These are phyloP conservation scores for Zaprionus inermis DNA, from an alignment of 1,140 invertebrate genomes.

Conservation along the genomic window DNA sequence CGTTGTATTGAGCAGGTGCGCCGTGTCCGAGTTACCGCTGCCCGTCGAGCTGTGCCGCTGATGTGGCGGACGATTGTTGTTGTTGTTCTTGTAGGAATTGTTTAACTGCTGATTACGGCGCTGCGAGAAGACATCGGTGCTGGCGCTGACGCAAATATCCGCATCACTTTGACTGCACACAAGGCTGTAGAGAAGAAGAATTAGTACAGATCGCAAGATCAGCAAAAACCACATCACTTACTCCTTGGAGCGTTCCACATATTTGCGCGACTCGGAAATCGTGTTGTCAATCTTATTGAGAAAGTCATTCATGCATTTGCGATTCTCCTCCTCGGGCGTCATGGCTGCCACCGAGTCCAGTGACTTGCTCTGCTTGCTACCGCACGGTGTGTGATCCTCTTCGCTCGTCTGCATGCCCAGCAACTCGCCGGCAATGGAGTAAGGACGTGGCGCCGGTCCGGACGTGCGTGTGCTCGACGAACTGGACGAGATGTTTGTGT, in stretches of 20 bases:
- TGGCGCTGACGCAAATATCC: slow-evolving; percentile 71
- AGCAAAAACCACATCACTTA: slow-evolving; percentile 85
- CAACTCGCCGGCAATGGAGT: slow-evolving; percentile 85
- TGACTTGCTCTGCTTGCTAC: slow-evolving; percentile 83
- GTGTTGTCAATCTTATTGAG: slow-evolving; percentile 94
- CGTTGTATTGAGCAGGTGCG: slow-evolving; percentile 89
- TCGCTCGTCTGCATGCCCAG: slow-evolving; percentile 59
- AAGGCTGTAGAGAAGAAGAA: slow-evolving; percentile 45
- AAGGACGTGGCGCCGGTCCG: slow-evolving; percentile 63
- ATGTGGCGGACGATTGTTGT: slow-evolving; percentile 71
- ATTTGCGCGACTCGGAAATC: slow-evolving; percentile 92
- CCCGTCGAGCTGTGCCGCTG: slow-evolving; percentile 77
- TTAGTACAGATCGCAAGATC: slow-evolving; percentile 5
- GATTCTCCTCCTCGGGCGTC: slow-evolving; percentile 89
- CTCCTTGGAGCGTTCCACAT: slow-evolving; percentile 92
- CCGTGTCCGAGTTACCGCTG: slow-evolving; percentile 83
- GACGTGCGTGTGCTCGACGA: slow-evolving; percentile 49
- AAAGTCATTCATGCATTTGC: slow-evolving; percentile 90
- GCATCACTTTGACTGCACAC: slow-evolving; percentile 78
- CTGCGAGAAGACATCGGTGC: slow-evolving; percentile 70
- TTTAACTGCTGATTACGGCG: slow-evolving; percentile 72
- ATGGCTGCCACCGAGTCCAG: slow-evolving; percentile 84
- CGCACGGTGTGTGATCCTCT: slow-evolving; percentile 67
- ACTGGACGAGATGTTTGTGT: slow-evolving; percentile 63
- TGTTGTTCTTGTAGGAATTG: slow-evolving; percentile 81